Evolutionary conservation across 2,888 invertebrate genomes (phyloP).

Genomic region (Mamestra brassicae): DNA sequence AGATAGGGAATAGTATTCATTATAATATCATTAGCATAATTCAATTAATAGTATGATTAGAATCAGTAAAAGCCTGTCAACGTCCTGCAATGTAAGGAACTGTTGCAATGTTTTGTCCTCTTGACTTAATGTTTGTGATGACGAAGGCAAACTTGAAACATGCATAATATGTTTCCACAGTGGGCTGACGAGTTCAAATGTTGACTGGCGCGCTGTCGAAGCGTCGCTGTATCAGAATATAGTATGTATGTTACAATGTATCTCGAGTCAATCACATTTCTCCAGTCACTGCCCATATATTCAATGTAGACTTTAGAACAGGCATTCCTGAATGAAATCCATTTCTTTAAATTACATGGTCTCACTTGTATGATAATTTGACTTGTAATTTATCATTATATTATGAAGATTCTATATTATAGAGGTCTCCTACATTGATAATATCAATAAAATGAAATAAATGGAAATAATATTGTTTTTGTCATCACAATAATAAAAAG

Average conservation of each 20-base stretch:
- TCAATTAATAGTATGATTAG: slow-evolving; percentile 63
- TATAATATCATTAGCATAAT: slow-evolving; percentile 67
- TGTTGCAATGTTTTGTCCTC: slow-evolving; percentile 15
- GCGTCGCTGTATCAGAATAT: slow-evolving; percentile 31
- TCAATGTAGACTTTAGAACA: slow-evolving; percentile 76
- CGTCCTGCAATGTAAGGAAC: slow-evolving; percentile 6
- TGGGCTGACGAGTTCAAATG: slow-evolving; percentile 1
- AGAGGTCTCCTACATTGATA: slow-evolving; percentile 87
- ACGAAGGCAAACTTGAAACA: slow-evolving; percentile 31
- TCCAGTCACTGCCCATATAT: slow-evolving; percentile 86
- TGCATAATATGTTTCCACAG: slow-evolving; percentile 23
- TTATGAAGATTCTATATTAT: slow-evolving; percentile 85
- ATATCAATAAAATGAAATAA: slow-evolving; percentile 87
- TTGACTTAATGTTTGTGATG: slow-evolving; percentile 17
- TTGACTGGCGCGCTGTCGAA: not conserved
- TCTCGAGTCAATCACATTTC: slow-evolving; percentile 64
- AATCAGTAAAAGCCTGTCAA: slow-evolving; percentile 36
- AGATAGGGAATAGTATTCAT: slow-evolving; percentile 68
- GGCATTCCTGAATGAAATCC: slow-evolving; percentile 85
- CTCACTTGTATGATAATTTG: slow-evolving; percentile 89
- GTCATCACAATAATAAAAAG: slow-evolving; percentile 61
- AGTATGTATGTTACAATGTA: slow-evolving; percentile 53
- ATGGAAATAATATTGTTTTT: slow-evolving; percentile 71
- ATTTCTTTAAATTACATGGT: slow-evolving; percentile 86
- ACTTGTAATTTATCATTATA: slow-evolving; percentile 87